Evolutionary conservation across 2,797 vertebrate species (phyloP), one percentile per base, ranked within the genome.

Genomic region (Falco columbarius): DNA sequence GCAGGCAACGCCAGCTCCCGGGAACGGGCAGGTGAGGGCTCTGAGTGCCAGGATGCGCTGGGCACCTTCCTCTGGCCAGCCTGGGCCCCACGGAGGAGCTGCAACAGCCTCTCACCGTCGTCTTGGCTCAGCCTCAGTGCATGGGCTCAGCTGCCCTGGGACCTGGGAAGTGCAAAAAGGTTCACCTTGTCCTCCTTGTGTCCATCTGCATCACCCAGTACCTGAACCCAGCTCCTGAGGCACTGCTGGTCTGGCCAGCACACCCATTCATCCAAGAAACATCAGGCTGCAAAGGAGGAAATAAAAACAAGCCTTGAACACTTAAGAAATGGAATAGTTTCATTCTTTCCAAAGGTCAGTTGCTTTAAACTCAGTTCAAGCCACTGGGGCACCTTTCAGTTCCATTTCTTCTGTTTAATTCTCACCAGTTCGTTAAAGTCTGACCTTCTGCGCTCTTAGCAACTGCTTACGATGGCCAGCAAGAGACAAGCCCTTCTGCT

Each of bases 341-440:
- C 93, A 61, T 87, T 32, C 76, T 89, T 79, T 75, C 81, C 68
- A 85, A 96, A 98, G 98, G 98, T 97, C 97, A 93, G 66, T 4
- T 29, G 81, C 82, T 94, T 81, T 95, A 96, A 95, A 95, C 81
- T 46, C 26, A 0, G 92, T 87, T 66, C 90, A 85, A 46, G 96
- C 86, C 86, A 58, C 68, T 4, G 6, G 66, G 89, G 92, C 94
- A 77, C 79, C 89, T 96, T 93, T 95, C 81, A 32, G 87, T 82
- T 92, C 34, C 94, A 56, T 82, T 96, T 94, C 93, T 95, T 82
- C 85, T 86, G 86, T 94, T 97, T 98, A 95, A 98, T 98, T 96
- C 97, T 95, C 90, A 49, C 34, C 93, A 97, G 96, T 97, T 98
- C 97, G 94, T 98, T 98, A 98, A 97, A 98, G 93, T 5, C 70